Conservation (phyloP, 2,797 vertebrate species). For the Cygnus olor region DNA sequence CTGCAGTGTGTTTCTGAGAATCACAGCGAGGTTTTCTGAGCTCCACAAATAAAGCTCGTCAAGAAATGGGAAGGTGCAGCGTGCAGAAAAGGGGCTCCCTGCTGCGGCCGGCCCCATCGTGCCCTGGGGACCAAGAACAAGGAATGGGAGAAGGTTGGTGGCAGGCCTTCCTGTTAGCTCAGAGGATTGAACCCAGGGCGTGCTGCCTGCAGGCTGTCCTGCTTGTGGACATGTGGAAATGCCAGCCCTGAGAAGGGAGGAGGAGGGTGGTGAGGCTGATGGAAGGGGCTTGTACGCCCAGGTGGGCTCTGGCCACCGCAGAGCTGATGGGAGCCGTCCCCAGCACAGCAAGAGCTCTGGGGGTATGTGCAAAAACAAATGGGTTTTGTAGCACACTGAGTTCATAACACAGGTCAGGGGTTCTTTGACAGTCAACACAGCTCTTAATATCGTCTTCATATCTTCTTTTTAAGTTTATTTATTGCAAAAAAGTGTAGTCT, state of each 20-base stretch:
- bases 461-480: neutral
- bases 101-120: fast-evolving
- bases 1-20: neutral
- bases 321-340: neutral
- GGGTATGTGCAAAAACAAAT: too few relatives aligned
- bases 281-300: fast-evolving
- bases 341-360: too few relatives aligned
- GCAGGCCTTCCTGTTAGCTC: neutral
- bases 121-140: neutral
- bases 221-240: neutral
- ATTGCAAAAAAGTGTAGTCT: neutral
- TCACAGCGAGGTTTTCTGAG: neutral
- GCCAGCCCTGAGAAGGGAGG: neutral
- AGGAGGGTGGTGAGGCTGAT: fast-evolving
- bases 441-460: neutral
- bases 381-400: neutral
- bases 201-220: neutral
- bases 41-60: neutral
- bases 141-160: fast-evolving
- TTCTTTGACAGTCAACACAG: neutral
- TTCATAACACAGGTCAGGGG: neutral
- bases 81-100: neutral
- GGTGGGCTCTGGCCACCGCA: fast-evolving
- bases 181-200: neutral
- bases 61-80: neutral